These are phyloP conservation scores for Montipora sp. DNA, from an alignment of 64 coral and sea anemone genomes.

Conservation along the genomic window DNA sequence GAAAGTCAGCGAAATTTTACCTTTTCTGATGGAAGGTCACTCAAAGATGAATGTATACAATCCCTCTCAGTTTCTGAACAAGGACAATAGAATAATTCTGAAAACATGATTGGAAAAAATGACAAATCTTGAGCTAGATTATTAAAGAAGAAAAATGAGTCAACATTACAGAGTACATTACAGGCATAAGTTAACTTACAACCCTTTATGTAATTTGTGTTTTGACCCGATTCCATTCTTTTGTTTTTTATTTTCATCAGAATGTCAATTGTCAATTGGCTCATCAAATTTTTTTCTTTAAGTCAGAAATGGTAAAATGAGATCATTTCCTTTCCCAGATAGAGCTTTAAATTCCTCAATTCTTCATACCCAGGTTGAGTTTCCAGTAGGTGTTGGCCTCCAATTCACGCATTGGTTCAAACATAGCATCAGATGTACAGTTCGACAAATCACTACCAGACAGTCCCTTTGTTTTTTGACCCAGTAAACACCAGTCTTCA, in stretches of 20 bases:
- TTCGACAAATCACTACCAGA: constrained; percentile 97
- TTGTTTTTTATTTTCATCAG: too few relatives aligned
- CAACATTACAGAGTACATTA: too few relatives aligned
- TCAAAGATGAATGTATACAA: constrained; percentile 3
- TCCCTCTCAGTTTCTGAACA: constrained; percentile 8
- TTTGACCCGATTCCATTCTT: too few relatives aligned
- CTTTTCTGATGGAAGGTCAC: not conserved
- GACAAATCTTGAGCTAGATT: not conserved
- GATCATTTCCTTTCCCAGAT: too few relatives aligned
- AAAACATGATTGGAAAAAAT: not conserved
- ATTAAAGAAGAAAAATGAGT: too few relatives aligned
- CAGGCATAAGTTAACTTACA: too few relatives aligned
- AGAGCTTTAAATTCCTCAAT: too few relatives aligned
- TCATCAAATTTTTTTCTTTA: too few relatives aligned
- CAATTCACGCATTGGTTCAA: constrained; percentile 95
- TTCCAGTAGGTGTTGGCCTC: constrained; percentile 74
- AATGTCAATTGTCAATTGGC: too few relatives aligned
- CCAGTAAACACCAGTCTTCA: constrained; percentile 83
- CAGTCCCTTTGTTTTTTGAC: constrained; percentile 77
- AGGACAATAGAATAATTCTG: not conserved
- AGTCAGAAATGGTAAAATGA: too few relatives aligned
- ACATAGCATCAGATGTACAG: constrained; percentile 92
- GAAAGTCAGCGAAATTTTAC: not conserved
- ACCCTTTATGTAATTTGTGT: too few relatives aligned
- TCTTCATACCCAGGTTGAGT: constrained; percentile 59